Percentiles rank a stretch among this genome's conserved stretches.
phyloP scores from a whole-genome alignment of 2,888 invertebrate species.

The Microctonus brassicae region DNA sequence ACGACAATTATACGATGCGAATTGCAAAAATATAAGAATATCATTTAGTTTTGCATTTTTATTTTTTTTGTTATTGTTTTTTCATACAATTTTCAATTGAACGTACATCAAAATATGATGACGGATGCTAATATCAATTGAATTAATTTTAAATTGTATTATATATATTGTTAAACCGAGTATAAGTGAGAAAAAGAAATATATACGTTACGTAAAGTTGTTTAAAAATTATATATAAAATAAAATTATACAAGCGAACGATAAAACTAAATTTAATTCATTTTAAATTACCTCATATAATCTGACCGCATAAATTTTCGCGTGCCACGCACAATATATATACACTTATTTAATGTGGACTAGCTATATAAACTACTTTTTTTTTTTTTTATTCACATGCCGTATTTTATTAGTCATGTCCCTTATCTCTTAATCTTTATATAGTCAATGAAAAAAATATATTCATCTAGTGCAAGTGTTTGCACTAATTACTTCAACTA shows the following conservation, averaged over 20 bases:
- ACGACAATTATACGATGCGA: neutral
- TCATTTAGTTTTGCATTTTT: neutral
- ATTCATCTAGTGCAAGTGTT: neutral
- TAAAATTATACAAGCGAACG: slow-evolving; percentile 54
- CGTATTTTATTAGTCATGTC: neutral
- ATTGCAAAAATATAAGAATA: slow-evolving; percentile 2
- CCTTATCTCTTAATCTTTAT: neutral
- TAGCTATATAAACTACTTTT: neutral
- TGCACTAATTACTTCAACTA: neutral
- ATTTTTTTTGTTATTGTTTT: neutral
- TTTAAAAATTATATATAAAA: neutral
- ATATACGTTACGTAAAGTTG: neutral
- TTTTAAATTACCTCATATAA: slow-evolving; percentile 61
- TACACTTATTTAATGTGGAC: neutral
- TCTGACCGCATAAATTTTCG: slow-evolving; percentile 60
- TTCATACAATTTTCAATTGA: neutral
- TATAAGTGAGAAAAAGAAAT: neutral
- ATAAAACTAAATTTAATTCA: slow-evolving; percentile 64
- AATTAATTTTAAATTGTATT: neutral
- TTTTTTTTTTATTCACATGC: neutral
- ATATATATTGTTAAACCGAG: neutral
- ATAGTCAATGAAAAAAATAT: neutral
- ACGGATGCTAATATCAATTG: neutral
- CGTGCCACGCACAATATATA: slow-evolving; percentile 3
- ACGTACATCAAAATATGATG: neutral